These are phyloP conservation scores for Scaptomyza polygonia DNA, from an alignment of 2,888 invertebrate species.

Conservation along the genomic window DNA sequence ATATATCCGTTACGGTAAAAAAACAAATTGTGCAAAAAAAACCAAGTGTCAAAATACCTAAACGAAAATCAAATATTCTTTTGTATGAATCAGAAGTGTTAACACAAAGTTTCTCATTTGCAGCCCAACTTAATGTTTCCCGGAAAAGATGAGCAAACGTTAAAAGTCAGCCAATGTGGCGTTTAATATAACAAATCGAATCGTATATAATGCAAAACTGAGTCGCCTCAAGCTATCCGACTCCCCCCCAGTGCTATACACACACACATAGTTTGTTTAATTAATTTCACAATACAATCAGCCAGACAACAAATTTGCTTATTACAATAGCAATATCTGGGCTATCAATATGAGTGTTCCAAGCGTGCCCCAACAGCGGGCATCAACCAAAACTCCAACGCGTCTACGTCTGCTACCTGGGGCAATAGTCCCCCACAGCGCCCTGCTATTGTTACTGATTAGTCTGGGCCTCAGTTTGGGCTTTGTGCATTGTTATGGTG, in stretches of 20 bases:
- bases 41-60: background rate
- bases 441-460: constrained; percentile 65
- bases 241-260: constrained; percentile 55
- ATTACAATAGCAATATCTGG: constrained; percentile 54
- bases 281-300: constrained; percentile 72
- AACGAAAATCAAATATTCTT: background rate
- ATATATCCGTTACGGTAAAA: constrained; percentile 15
- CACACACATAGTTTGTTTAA: constrained; percentile 66
- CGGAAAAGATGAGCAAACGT: constrained; percentile 54
- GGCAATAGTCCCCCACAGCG: constrained; percentile 42
- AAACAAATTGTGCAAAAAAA: background rate
- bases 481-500: constrained; percentile 73
- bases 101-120: constrained; percentile 19
- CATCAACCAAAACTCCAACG: constrained; percentile 41
- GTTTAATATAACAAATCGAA: constrained; percentile 52
- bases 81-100: constrained; percentile 30
- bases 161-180: constrained; percentile 57
- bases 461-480: constrained; percentile 63
- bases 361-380: constrained; percentile 73
- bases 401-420: constrained; percentile 34
- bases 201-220: constrained; percentile 62
- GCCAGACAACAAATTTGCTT: constrained; percentile 43
- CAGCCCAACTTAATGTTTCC: constrained; percentile 40
- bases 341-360: constrained; percentile 79
- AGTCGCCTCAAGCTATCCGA: constrained; percentile 35